Conservation (phyloP, 2,113 vertebrate genomes). For the Gopherus evgoodei region DNA sequence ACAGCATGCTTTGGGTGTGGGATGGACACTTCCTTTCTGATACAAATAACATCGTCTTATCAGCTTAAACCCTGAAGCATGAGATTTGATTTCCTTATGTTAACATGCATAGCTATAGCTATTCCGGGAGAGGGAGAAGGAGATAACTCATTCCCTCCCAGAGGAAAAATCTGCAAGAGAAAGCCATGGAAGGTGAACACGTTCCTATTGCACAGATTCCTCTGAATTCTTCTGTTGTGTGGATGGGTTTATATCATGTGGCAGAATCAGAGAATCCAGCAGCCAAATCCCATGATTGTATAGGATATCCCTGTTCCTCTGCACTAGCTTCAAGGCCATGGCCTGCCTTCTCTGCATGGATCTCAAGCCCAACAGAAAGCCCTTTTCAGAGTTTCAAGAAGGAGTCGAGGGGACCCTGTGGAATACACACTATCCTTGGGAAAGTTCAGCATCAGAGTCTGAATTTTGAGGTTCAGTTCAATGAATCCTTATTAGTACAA, state of each 20-base stretch:
- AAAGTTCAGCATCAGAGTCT: not conserved
- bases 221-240: not conserved
- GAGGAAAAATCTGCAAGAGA: not conserved
- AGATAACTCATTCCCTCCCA: not conserved
- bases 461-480: not conserved
- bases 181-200: too few species aligned
- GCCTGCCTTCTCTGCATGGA: not conserved
- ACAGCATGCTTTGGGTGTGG: not conserved
- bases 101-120: not conserved
- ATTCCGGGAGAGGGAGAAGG: not conserved
- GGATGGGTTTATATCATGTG: not conserved
- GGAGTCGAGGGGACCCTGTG: not conserved
- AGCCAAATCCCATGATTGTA: not conserved
- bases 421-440: too few species aligned
- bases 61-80: not conserved
- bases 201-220: not conserved
- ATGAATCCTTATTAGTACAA: not conserved
- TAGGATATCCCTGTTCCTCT: not conserved
- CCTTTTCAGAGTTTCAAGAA: not conserved
- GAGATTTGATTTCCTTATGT: not conserved
- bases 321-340: not conserved
- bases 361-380: not conserved
- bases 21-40: not conserved
- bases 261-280: not conserved
- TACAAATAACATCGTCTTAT: not conserved